Evolutionary conservation across 1,140 invertebrate genomes (phyloP).

Genomic region (Pseudomyrmex gracilis): DNA sequence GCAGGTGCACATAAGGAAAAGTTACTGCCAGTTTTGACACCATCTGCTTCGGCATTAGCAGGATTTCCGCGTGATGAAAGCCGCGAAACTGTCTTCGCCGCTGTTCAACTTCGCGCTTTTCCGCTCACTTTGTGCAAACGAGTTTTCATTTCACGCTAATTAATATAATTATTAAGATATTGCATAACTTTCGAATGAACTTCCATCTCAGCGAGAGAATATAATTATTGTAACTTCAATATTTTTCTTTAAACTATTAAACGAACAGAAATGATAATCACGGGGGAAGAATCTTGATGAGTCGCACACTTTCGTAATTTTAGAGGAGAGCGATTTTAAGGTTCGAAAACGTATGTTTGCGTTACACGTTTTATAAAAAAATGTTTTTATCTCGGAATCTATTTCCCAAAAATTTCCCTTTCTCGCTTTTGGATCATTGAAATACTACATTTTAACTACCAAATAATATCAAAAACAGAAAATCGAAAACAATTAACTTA

Average conservation of each 20-base stretch:
- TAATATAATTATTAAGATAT: slow-evolving; percentile 45
- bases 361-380: too few relatives aligned
- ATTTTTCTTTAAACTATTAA: not conserved
- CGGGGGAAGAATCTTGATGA: too few relatives aligned
- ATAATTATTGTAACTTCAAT: not conserved
- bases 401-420: too few relatives aligned
- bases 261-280: too few relatives aligned
- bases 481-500: too few relatives aligned
- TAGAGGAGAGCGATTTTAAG: too few relatives aligned
- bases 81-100: slow-evolving; percentile 14
- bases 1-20: slow-evolving; percentile 48
- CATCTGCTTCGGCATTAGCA: slow-evolving; percentile 25
- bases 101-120: slow-evolving; percentile 38
- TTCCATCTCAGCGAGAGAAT: slow-evolving; percentile 8
- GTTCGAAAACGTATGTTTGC: too few relatives aligned
- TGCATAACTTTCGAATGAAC: slow-evolving; percentile 7
- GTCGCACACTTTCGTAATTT: too few relatives aligned
- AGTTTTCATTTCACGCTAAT: slow-evolving; percentile 43
- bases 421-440: too few relatives aligned
- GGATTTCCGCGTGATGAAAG: slow-evolving; percentile 6
- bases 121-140: slow-evolving; percentile 2
- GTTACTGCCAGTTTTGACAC: slow-evolving; percentile 38
- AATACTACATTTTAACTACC: too few relatives aligned
- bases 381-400: too few relatives aligned
- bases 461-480: too few relatives aligned